Conservation (phyloP, 2,888 invertebrate genomes). For the Dioctria rufipes region DNA sequence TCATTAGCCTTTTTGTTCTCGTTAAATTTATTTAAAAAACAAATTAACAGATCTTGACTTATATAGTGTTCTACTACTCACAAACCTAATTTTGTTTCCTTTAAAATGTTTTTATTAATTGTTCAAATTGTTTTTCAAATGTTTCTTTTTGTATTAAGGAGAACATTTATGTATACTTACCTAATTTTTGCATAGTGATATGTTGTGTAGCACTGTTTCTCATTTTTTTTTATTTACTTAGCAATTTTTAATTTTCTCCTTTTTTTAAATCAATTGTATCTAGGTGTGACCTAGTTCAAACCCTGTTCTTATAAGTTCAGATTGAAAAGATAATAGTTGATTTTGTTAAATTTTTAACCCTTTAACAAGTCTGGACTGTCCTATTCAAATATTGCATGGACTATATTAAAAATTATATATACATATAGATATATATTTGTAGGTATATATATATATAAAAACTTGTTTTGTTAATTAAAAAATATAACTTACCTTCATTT, state of each 20-base stretch:
- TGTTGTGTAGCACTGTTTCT: conserved; percentile 28
- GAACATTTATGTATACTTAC: background rate
- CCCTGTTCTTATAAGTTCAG: background rate
- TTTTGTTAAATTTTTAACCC: no score
- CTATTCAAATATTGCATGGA: no score
- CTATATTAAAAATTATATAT: no score
- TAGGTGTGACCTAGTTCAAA: conserved; percentile 9
- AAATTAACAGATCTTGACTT: conserved; percentile 15
- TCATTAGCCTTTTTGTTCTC: conserved; percentile 45
- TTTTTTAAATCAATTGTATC: background rate
- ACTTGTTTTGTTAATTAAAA: no score
- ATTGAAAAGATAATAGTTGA: no score
- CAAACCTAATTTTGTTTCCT: conserved; percentile 16
- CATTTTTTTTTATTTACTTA: background rate
- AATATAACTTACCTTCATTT: no score
- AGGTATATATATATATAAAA: background rate
- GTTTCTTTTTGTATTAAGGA: conserved; percentile 25
- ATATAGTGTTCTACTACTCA: conserved; percentile 12
- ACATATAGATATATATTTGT: background rate
- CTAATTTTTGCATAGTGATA: conserved; percentile 31
- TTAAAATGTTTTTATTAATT: conserved; percentile 20
- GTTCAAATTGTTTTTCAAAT: conserved; percentile 10
- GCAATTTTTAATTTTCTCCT: background rate
- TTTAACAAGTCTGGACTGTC: no score
- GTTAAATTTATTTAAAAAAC: conserved; percentile 40